Percentiles rank a stretch among this genome's conserved stretches.
Evolutionary conservation across 2,113 vertebrate species (phyloP).

Genomic region (Neodontobutis hainanensis): DNA sequence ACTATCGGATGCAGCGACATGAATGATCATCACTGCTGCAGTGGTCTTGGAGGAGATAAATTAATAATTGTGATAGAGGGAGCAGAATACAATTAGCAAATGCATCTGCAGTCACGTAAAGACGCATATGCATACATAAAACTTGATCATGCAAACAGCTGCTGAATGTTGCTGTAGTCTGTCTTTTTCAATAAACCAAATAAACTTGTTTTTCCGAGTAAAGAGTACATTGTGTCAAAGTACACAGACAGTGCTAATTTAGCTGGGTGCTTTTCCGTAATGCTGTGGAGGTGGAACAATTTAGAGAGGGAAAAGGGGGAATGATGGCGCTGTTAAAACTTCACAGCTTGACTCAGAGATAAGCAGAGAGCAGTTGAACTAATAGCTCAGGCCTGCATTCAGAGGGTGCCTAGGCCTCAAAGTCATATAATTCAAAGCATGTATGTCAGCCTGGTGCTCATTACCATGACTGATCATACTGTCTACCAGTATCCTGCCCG

Average conservation of each 20-base stretch:
- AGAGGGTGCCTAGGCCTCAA: constrained; percentile 59
- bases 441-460: constrained; percentile 74
- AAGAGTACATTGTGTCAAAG: constrained; percentile 11
- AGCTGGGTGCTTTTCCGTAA: constrained; percentile 2
- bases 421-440: constrained; percentile 72
- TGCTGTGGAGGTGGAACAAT: constrained; percentile 39
- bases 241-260: constrained; percentile 26
- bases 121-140: constrained; percentile 11
- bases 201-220: constrained; percentile 15
- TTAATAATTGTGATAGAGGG: constrained; percentile 73
- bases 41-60: constrained; percentile 74
- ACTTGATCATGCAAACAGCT: constrained; percentile 10
- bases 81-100: constrained; percentile 68
- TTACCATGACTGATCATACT: constrained; percentile 82
- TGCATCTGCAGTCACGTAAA: constrained; percentile 55
- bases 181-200: background rate
- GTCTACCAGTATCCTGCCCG: constrained; percentile 80
- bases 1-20: constrained; percentile 78
- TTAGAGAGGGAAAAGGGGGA: constrained; percentile 34
- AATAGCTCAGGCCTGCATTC: constrained; percentile 60
- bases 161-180: background rate
- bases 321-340: constrained; percentile 69
- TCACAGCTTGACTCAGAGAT: constrained; percentile 72
- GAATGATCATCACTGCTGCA: constrained; percentile 75
- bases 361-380: constrained; percentile 67